Base-by-base conservation (phyloP, 2,888 invertebrate species). In the Mythimna albipuncta region DNA sequence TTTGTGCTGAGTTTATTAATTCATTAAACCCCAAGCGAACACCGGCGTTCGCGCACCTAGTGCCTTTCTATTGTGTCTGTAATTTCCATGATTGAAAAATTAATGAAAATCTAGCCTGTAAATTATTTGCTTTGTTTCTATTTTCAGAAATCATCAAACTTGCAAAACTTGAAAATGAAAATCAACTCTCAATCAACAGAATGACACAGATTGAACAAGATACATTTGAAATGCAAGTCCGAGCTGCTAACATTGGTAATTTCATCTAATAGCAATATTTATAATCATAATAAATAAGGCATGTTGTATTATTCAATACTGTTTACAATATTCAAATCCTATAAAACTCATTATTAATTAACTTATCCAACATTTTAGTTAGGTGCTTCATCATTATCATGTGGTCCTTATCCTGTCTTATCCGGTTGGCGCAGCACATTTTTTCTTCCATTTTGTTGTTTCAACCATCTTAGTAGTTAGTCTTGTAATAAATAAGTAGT, bases 151-250 rank as follows among this genome's bases (percentile, higher is more conserved):
- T 99, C 65, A 97, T 99, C 4, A 99, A 98, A 93, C 94, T 99
- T 62, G 98, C 98, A 0, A 98, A 98, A 94, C 98, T 99, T 3
- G 99, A 99, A 92, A 98, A 98, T 92, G 99, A 99, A 91, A 98
- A 98, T 0, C 99, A 99, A 93, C 96, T 99, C 32, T 32, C 32
- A 32, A 32, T 32, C 69, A 98, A 98, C 38, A 97, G 98, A 91
- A 98, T 98, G 96, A 98, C 99, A 2, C 99, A 99, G 91, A 98
- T 98, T 89, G 99, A 99, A 91, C 99, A 99, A 91, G 99, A 99
- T 88, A 98, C 99, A 38, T 99, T 98, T 95, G 99, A 99, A 96
- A 99, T 99, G 99, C 99, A 99, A 96, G 99, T 99, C 3, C 96
- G 99, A 89, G 98, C 99, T 47, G 98, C 99, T 7, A 99, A 99